Evolutionary conservation across 2,113 vertebrate species (phyloP).

Genomic region (Siphamia tubifer): DNA sequence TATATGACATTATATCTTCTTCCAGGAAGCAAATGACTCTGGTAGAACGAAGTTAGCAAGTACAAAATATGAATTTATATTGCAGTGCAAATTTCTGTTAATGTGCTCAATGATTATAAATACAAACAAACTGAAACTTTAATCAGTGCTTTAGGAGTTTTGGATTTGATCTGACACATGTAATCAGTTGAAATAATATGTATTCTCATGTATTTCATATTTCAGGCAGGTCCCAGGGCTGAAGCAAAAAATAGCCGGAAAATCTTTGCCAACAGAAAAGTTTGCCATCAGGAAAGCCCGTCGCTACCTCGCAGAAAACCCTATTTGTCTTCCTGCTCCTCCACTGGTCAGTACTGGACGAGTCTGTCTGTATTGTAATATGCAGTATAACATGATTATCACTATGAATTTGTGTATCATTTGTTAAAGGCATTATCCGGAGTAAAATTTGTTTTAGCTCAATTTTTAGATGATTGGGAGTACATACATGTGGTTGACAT

Average conservation of each 20-base stretch:
- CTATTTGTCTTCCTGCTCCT: constrained; percentile 85
- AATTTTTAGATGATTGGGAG: no score
- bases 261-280: constrained; percentile 97
- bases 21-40: background rate
- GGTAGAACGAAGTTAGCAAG: background rate
- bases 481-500: no score
- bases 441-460: no score
- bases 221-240: constrained; percentile 89
- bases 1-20: background rate
- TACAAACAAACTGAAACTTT: no score
- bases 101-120: no score
- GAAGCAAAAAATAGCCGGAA: constrained; percentile 99
- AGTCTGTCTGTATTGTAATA: background rate
- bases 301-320: constrained; percentile 87
- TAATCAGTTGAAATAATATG: no score
- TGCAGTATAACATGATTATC: background rate
- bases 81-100: background rate
- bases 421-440: no score
- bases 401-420: no score
- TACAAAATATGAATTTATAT: background rate
- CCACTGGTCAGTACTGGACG: constrained; percentile 85
- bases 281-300: constrained; percentile 96
- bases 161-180: no score
- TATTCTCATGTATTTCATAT: no score
- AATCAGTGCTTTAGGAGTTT: no score